Evolutionary conservation across 2,888 invertebrate genomes (phyloP), one percentile per base, ranked within the genome.

Genomic region (Harpalus rufipes): DNA sequence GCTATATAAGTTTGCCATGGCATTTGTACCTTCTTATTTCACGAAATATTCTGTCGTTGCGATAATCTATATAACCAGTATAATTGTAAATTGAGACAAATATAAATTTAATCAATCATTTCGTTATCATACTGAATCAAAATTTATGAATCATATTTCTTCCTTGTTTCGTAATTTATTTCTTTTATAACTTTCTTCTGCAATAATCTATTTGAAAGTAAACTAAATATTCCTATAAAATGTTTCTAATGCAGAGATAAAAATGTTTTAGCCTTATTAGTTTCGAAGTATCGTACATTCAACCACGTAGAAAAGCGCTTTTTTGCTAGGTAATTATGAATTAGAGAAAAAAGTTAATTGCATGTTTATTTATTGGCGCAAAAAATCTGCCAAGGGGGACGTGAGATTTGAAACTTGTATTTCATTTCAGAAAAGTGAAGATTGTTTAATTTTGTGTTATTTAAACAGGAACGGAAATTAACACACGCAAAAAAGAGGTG

Each of bases 341-440:
- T 58, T 21, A 0, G 78, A 78, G 16, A 58, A 78, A 78, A 78
- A 78, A 78, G 78, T 78, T 78, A 58, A 78, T 78, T 76, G 44
- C 76, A 76, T 76, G 56, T 76, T 76, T 76, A 76, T 76, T 76
- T 78, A 78, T 78, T 78, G 78, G n/a, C 10, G 32, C 18, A 78
- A 58, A 78, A 78, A 78, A 78, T 14, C 21, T 18, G 76, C 76
- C 44, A 7, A 8, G 14, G 14, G 78, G 21, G 78, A 78, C 59
- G 25, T n/a, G 58, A 78, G 44, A 78, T 25, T 78, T 76, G 16
- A 56, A 78, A 51, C 78, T 78, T 21, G 44, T 74, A 74, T 74
- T 44, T 74, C 72, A 74, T 74, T 74, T 74, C 44, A 74, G 18
- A 74, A 74, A 74, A 74, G 72, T 74, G 72, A 74, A 74, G 72